Base-by-base conservation (phyloP, 2,113 vertebrate species). In the Nothocercus nigrocapillus region DNA sequence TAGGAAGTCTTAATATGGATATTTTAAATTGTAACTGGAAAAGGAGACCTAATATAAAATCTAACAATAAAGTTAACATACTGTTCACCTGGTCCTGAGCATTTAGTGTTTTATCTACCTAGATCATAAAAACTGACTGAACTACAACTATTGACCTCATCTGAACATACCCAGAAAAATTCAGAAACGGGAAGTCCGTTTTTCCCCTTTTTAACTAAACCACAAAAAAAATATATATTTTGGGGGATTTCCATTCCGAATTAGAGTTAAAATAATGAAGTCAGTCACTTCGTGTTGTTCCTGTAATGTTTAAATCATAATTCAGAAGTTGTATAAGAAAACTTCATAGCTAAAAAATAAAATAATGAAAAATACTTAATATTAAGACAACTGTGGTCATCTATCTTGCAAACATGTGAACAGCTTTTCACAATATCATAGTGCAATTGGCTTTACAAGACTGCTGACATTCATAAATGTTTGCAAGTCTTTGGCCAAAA, bases 71-170 rank as follows among this genome's bases (percentile, higher is more conserved):
- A n/a, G 38, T 75, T 82, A 68, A 68, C 15, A 19, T 45, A 28
- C 3, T 70, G 4, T 75, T 54, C 45, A 82, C 0, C 0, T 21
- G 67, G 20, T 77, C 5, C 42, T 73, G 47, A 73, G 3, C 8
- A 82, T 22, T 85, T 76, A 42, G 11, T 22, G 38, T 11, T 47
- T 79, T 93, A 53, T 69, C 47, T 61, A 69, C 19, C 21, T 70
- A 79, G 36, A 72, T 72, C 14, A 44, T 28, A 73, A 30, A 85
- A 85, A 11, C 78, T 85, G 51, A 56, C 16, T 53, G 40, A 95
- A 91, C 75, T 62, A 76, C 28, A 66, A 32, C 15, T 63, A 32
- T 82, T 77, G 49, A 67, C 62, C 13, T 70, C 38, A 27, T 53
- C 76, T 77, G 85, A 79, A 49, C 11, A 19, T 85, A 28, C 66